Conservation (phyloP, 2,888 invertebrate genomes). For the Drosophila diplacantha region DNA sequence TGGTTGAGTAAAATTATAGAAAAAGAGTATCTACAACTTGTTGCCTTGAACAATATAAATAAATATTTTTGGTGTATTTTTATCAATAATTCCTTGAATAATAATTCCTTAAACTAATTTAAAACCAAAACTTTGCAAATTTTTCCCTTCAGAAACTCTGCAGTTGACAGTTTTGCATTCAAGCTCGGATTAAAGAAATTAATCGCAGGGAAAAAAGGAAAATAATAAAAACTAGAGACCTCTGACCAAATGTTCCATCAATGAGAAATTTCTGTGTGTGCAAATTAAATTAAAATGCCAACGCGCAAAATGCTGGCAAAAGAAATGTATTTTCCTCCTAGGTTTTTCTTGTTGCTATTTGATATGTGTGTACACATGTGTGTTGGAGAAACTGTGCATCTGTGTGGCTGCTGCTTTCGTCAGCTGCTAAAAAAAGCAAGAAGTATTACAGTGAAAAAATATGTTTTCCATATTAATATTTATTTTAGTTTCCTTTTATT, state of each 20-base stretch:
- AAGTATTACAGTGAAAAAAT: neutral
- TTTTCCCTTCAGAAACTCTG: neutral
- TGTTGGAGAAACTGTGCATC: neutral
- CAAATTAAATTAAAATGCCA: conserved; percentile 66
- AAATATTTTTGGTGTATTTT: no score
- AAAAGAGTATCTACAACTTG: no score
- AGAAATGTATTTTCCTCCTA: conserved; percentile 34
- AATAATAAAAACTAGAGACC: conserved; percentile 1
- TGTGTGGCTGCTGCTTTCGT: conserved; percentile 29
- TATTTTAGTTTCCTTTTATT: neutral
- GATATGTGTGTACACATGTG: conserved; percentile 16
- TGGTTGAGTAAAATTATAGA: neutral
- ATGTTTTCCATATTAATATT: neutral
- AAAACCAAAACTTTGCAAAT: no score
- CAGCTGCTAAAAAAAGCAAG: conserved; percentile 4
- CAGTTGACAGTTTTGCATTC: conserved; percentile 22
- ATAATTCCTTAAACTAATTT: no score
- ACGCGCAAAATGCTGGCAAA: conserved; percentile 29
- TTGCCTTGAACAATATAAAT: no score
- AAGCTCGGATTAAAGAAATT: conserved; percentile 21
- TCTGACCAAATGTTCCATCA: conserved; percentile 27
- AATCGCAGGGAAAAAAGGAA: conserved; percentile 5
- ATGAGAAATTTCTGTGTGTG: conserved; percentile 27
- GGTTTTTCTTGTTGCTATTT: conserved; percentile 26
- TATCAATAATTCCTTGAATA: no score